A percentile compares a stretch with the other conserved stretches of the same genome.
These are phyloP conservation scores for Rhamnusium bicolor DNA, from an alignment of 2,888 invertebrate genomes.

Conservation along the genomic window DNA sequence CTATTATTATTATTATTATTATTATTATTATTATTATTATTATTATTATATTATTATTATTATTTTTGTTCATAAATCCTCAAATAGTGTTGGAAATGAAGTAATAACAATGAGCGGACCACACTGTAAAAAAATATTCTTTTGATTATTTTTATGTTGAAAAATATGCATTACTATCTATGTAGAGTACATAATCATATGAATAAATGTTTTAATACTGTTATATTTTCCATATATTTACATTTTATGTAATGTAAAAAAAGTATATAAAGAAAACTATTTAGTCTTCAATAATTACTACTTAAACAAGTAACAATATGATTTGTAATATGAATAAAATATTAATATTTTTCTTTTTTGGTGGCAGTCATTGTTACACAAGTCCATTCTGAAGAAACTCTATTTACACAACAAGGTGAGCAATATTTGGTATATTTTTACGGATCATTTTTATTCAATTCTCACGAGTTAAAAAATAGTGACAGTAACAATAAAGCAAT, in stretches of 20 bases:
- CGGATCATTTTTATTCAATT: no score
- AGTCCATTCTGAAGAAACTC: neutral
- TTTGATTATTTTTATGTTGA: neutral
- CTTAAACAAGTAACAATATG: neutral
- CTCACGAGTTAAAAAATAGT: no score
- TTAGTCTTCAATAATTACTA: neutral
- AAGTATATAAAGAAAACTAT: neutral
- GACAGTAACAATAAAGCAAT: no score
- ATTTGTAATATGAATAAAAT: neutral
- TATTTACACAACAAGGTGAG: neutral
- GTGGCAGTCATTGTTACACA: neutral
- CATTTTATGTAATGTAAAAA: neutral
- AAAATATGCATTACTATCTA: neutral
- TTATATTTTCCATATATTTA: conserved; percentile 5
- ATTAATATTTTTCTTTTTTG: neutral
- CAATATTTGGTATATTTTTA: neutral
- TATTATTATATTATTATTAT: no score
- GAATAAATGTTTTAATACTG: neutral
- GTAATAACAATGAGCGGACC: no score
- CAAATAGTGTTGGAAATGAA: no score
- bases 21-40: no score
- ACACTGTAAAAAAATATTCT: neutral
- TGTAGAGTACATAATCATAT: neutral
- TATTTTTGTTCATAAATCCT: no score
- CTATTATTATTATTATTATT: no score